Conservation (phyloP, 2,888 invertebrate genomes). For the Aphidoletes aphidimyza region DNA sequence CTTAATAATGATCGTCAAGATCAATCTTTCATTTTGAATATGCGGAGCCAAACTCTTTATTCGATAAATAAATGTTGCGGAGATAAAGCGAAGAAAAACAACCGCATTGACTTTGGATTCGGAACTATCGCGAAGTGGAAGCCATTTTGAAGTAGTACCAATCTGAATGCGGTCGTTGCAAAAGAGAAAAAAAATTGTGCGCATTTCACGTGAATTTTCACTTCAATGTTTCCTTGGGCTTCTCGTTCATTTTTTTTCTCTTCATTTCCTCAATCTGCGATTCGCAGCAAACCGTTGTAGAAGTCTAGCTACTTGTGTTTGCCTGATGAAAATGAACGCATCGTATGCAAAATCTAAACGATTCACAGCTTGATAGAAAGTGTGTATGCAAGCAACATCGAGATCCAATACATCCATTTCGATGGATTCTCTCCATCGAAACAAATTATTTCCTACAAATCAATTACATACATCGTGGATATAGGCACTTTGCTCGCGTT, state of each 20-base stretch:
- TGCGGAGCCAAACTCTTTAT: too few species aligned
- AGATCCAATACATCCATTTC: neutral
- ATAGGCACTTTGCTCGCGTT: too few species aligned
- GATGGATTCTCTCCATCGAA: too few species aligned
- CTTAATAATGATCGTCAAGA: slow-evolving; percentile 26
- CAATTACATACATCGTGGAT: neutral
- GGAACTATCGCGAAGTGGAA: too few species aligned
- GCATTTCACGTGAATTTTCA: neutral
- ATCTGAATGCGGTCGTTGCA: neutral
- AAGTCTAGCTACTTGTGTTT: neutral
- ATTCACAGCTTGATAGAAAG: neutral
- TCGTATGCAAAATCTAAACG: neutral
- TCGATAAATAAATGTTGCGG: too few species aligned
- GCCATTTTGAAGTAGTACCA: neutral
- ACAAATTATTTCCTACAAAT: neutral
- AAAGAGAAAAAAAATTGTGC: too few species aligned
- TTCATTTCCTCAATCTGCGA: neutral
- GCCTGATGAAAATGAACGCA: neutral
- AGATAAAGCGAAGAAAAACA: too few species aligned
- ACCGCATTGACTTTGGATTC: too few species aligned
- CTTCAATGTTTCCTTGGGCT: neutral
- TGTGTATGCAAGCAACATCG: neutral
- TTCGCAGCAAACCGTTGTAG: too few species aligned
- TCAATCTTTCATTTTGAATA: neutral
- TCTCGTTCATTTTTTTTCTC: too few species aligned